Conservation (phyloP, 2,113 vertebrate genomes). For the Etheostoma cragini region DNA sequence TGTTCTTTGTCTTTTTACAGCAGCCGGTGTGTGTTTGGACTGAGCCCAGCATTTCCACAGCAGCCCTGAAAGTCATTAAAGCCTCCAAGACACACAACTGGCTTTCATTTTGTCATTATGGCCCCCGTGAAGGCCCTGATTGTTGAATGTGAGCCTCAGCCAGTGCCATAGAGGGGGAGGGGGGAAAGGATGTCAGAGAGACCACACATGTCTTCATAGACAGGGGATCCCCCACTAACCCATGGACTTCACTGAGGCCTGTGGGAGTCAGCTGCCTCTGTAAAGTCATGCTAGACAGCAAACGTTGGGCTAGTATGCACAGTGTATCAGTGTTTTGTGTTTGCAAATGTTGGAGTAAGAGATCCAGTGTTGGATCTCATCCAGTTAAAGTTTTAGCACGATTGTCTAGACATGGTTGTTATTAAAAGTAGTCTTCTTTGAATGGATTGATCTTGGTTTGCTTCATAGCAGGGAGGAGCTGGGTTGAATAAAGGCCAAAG, state of each 20-base stretch:
- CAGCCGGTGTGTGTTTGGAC: slow-evolving; percentile 51
- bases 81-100: slow-evolving; percentile 76
- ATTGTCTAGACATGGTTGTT: not conserved
- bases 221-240: slow-evolving; percentile 48
- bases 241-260: slow-evolving; percentile 35
- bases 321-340: slow-evolving; percentile 6
- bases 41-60: slow-evolving; percentile 58
- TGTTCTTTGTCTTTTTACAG: slow-evolving; percentile 49
- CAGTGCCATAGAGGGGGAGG: slow-evolving; percentile 63
- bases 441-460: not conserved
- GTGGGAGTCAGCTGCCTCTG: slow-evolving; percentile 58
- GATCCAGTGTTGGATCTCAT: not conserved
- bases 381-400: not conserved
- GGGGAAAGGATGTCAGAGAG: slow-evolving; percentile 47
- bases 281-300: slow-evolving; percentile 18
- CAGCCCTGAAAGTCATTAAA: slow-evolving; percentile 78
- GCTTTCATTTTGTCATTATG: slow-evolving; percentile 80
- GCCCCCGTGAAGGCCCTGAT: slow-evolving; percentile 72
- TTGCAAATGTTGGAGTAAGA: not conserved
- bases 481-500: not conserved
- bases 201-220: slow-evolving; percentile 62
- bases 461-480: not conserved
- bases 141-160: slow-evolving; percentile 55
- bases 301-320: not conserved
- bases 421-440: not conserved